These are phyloP conservation scores for Danaus melanippus DNA, from an alignment of 1,140 invertebrate species.

Conservation along the genomic window DNA sequence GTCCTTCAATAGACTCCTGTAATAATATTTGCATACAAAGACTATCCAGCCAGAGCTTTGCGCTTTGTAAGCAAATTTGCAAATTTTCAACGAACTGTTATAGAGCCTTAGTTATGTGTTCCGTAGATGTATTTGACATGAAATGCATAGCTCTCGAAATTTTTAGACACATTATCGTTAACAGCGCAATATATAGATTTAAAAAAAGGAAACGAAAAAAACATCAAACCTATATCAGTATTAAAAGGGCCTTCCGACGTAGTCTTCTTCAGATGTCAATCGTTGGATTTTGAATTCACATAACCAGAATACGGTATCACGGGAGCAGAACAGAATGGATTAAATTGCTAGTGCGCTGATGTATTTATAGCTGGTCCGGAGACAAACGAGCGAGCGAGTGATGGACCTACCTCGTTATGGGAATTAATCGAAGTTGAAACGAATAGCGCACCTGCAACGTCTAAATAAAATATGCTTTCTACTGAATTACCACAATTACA, in stretches of 20 bases:
- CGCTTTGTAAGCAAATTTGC: conserved; percentile 61
- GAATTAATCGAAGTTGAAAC: conserved; percentile 68
- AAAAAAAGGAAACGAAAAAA: no score
- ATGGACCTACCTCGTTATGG: conserved; percentile 69
- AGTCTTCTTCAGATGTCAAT: conserved; percentile 2
- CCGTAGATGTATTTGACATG: background rate
- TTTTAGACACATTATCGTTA: no score
- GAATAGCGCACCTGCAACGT: conserved; percentile 56
- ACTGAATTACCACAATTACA: conserved; percentile 29
- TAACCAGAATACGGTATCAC: conserved; percentile 43
- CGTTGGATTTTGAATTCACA: conserved; percentile 17
- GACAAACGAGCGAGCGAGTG: conserved; percentile 65
- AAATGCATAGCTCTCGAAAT: no score
- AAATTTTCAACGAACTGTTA: conserved; percentile 52
- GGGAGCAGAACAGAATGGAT: conserved; percentile 58
- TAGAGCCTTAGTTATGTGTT: conserved; percentile 29
- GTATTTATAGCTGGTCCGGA: conserved; percentile 67
- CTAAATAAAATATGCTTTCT: conserved; percentile 54
- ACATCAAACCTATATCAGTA: no score
- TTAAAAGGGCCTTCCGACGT: no score
- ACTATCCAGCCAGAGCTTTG: conserved; percentile 51
- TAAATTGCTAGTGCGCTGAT: conserved; percentile 69
- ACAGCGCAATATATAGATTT: no score
- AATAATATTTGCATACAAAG: conserved; percentile 69
- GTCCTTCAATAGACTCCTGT: conserved; percentile 56